Base-by-base conservation (phyloP, 1,140 invertebrate genomes). In the Drosophila simulans region DNA sequence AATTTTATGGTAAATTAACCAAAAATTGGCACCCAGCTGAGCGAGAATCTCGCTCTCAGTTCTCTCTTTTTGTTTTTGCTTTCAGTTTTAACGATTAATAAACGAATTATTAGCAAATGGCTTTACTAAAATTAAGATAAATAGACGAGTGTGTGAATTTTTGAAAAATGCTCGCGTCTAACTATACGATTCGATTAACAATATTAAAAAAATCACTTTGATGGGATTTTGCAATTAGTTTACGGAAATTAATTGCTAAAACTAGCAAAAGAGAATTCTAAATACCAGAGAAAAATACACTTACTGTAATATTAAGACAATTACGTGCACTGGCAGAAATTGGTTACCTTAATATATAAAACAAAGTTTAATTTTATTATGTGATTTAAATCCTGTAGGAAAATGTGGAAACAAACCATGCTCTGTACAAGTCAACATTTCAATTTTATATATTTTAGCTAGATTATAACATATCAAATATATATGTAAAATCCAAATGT, bases 1-100 rank as follows among this genome's bases (percentile, higher is more conserved):
- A 69, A 83, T 80, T 88, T 83, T 80, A 88, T 83, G 73, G 48
- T 76, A 83, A 88, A 88, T 88, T 88, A 76, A 79, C 60, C 63
- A 63, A 71, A 72, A 84, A 84, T 84, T 84, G 72, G 73, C 80
- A 72, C 78, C 48, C 64, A 72, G 45, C 59, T 66, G 65, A 70
- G 40, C 52, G 48, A 54, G 59, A 45, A 46, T 59, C 56, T 55
- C 37, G 40, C 39, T 72, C 46, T 49, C 63, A 10, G 5, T 42
- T 53, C 59, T 31, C 43, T 39, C 15, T 0, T 45, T 20, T 11
- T 66, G 34, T 11, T 10, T 22, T 66, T 31, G 15, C 20, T 17
- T 25, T 63, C 5, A 15, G 15, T 48, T 34, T 51, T 5, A 11
- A 4, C 15, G 57, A 46, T 65, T 62, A 46, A 62, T 65, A 69